phyloP scores from a whole-genome alignment of 23 tunicate species.

The Trididemnum nubilum region DNA sequence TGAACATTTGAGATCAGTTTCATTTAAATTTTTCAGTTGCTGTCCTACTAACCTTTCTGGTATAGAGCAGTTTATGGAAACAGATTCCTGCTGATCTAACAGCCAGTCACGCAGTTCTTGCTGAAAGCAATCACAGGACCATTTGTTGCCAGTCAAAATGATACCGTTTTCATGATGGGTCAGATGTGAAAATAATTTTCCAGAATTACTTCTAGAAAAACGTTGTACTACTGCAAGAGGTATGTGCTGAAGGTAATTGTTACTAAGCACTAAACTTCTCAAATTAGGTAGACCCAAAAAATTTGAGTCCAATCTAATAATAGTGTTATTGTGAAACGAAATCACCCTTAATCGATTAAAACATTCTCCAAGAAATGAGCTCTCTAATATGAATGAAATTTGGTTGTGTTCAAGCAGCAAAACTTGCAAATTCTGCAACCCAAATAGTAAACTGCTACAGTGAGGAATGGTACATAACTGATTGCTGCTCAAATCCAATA shows the following conservation, averaged over 20 bases:
- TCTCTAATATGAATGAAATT: conserved; percentile 22
- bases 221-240: conserved; percentile 22
- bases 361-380: conserved; percentile 20
- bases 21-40: conserved; percentile 20
- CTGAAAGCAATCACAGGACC: conserved; percentile 74
- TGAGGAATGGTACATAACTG: conserved; percentile 31
- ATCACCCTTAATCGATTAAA: conserved; percentile 11
- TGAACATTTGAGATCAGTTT: conserved; percentile 38
- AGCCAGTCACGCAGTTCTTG: conserved; percentile 11
- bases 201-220: background rate
- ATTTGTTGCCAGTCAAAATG: conserved; percentile 39
- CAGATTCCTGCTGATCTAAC: background rate
- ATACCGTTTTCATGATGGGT: background rate
- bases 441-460: conserved; percentile 63
- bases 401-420: conserved; percentile 42
- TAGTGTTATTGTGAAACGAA: conserved; percentile 38
- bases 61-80: conserved; percentile 33
- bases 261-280: conserved; percentile 25
- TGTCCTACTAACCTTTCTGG: conserved; percentile 33
- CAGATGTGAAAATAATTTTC: background rate
- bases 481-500: conserved; percentile 26
- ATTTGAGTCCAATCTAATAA: conserved; percentile 23
- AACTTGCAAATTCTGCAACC: conserved; percentile 26
- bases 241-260: conserved; percentile 63
- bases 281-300: conserved; percentile 18